Conservation (phyloP, 2,888 invertebrate species). For the Philaethria dido region DNA sequence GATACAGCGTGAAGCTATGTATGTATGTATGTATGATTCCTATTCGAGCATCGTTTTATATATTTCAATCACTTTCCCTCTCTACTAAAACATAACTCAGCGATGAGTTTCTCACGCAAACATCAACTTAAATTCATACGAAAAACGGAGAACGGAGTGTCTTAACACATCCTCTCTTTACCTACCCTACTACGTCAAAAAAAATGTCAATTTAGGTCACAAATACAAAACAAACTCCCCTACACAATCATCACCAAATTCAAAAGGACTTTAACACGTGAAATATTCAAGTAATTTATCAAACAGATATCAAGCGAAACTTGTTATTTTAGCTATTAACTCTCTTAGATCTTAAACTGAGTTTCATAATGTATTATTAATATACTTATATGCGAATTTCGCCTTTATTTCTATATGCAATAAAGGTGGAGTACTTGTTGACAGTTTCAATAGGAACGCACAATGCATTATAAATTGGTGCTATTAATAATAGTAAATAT, state of each 20-base stretch:
- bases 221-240: background rate
- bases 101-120: too few species aligned
- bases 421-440: conserved; percentile 42
- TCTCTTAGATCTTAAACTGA: conserved; percentile 55
- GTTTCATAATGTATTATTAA: conserved; percentile 50
- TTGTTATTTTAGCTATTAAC: conserved; percentile 62
- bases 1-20: too few species aligned
- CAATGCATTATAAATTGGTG: conserved; percentile 56
- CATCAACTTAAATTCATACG: background rate
- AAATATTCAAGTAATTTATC: conserved; percentile 55
- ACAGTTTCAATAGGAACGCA: conserved; percentile 50
- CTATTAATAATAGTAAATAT: conserved; percentile 47
- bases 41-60: too few species aligned
- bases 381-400: conserved; percentile 18
- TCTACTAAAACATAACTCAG: too few species aligned
- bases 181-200: too few species aligned
- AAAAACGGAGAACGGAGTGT: too few species aligned
- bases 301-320: conserved; percentile 50
- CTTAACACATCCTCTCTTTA: too few species aligned
- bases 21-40: too few species aligned
- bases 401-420: conserved; percentile 7
- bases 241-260: conserved; percentile 3
- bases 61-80: too few species aligned
- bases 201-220: too few species aligned
- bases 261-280: conserved; percentile 28